Evolutionary conservation across 2,888 invertebrate species (phyloP).

Genomic region (Ernsta delagoae): DNA sequence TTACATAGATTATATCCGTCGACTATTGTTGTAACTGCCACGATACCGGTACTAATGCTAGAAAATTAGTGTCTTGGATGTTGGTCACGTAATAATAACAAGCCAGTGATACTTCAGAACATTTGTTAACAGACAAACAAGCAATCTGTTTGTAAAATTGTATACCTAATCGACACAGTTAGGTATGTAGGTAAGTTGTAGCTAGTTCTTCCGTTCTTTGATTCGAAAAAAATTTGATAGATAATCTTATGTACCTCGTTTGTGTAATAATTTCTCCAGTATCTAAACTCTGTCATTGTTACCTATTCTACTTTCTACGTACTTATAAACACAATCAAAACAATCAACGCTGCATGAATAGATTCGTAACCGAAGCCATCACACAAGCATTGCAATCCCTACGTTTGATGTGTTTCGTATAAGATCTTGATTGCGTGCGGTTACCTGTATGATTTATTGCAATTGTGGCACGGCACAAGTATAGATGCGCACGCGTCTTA

Average conservation of each 20-base stretch:
- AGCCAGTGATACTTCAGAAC: slow-evolving; percentile 20
- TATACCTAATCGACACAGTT: slow-evolving; percentile 1
- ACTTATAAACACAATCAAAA: too few relatives aligned
- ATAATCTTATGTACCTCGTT: too few relatives aligned
- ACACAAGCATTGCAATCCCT: too few relatives aligned
- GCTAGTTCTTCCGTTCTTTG: too few relatives aligned
- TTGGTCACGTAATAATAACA: slow-evolving; percentile 32
- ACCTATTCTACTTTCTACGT: too few relatives aligned
- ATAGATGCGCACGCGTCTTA: slow-evolving; percentile 15
- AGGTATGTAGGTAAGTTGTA: not conserved
- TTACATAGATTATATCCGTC: slow-evolving; percentile 2
- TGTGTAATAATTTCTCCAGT: too few relatives aligned
- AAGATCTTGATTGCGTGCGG: slow-evolving; percentile 23
- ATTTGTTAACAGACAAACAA: slow-evolving; percentile 21
- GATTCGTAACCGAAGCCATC: too few relatives aligned
- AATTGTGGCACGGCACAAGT: slow-evolving; percentile 11
- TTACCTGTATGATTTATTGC: slow-evolving; percentile 22
- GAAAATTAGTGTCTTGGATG: slow-evolving; percentile 14
- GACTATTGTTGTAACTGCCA: slow-evolving; percentile 9
- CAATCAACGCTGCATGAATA: too few relatives aligned
- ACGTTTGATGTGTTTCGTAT: slow-evolving; percentile 14
- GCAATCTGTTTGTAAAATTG: slow-evolving; percentile 10
- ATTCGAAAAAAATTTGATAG: too few relatives aligned
- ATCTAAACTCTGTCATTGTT: too few relatives aligned
- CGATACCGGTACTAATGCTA: slow-evolving; percentile 7